Evolutionary conservation across 2,797 vertebrate species (phyloP).

Genomic region (Muscicapa comitata): DNA sequence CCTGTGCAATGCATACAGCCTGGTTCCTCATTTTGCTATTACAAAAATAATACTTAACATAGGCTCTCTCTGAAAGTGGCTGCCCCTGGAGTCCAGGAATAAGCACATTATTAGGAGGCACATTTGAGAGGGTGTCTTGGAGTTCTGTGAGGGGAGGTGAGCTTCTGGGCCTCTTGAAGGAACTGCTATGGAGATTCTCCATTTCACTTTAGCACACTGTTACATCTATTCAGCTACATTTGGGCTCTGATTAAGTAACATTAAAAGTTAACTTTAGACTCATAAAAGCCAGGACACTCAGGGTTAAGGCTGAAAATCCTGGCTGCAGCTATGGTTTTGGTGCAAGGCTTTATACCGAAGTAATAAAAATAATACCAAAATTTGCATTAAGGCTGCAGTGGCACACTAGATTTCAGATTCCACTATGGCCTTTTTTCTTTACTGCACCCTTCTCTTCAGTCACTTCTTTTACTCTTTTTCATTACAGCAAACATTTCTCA

Average conservation of each 20-base stretch:
- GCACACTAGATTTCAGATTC: not conserved
- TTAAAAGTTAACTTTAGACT: constrained; percentile 6
- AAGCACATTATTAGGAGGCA: not conserved
- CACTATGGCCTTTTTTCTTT: not conserved
- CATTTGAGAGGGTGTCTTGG: not conserved
- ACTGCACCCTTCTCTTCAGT: not conserved
- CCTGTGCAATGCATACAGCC: not conserved
- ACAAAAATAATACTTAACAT: not conserved
- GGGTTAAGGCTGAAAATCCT: constrained; percentile 33
- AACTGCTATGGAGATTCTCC: not conserved
- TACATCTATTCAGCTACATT: constrained; percentile 6
- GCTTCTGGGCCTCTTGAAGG: not conserved
- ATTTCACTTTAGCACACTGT: not conserved
- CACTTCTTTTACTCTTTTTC: not conserved
- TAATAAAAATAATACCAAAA: not conserved
- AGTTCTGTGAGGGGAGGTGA: not conserved
- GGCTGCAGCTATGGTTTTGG: not conserved
- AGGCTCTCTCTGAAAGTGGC: not conserved
- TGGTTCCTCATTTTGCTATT: not conserved
- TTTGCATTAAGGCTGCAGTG: not conserved
- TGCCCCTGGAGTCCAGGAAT: not conserved
- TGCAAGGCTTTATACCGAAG: not conserved
- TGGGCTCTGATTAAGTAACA: not conserved
- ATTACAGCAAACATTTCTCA: not conserved
- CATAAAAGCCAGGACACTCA: constrained; percentile 17